phyloP scores from a whole-genome alignment of 1,140 invertebrate genomes.

The Psilanteris sp. region DNA sequence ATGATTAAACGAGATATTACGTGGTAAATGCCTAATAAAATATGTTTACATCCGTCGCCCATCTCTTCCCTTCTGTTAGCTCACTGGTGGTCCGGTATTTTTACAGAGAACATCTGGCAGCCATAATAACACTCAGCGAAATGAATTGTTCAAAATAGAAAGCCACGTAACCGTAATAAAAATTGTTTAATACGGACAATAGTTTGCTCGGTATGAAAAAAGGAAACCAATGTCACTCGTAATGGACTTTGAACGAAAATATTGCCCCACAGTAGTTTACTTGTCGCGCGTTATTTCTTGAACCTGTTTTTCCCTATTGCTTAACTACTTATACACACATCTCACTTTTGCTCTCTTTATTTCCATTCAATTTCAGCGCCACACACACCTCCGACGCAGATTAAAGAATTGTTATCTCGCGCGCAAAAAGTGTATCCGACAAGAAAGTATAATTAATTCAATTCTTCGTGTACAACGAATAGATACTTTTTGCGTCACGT shows the following conservation, averaged over 20 bases:
- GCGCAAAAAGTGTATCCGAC: slow-evolving; percentile 21
- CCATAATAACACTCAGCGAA: slow-evolving; percentile 54
- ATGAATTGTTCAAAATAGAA: slow-evolving; percentile 55
- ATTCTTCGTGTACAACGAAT: slow-evolving; percentile 24
- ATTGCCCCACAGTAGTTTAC: slow-evolving; percentile 19
- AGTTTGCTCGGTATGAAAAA: slow-evolving; percentile 26
- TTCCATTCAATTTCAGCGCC: slow-evolving; percentile 8
- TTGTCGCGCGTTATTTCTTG: slow-evolving; percentile 25
- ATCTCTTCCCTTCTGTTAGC: not conserved
- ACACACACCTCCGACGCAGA: slow-evolving; percentile 4
- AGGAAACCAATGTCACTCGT: slow-evolving; percentile 24
- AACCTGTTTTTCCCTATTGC: slow-evolving; percentile 30
- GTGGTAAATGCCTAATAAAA: slow-evolving; percentile 35
- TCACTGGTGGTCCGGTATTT: slow-evolving; percentile 57
- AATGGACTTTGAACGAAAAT: slow-evolving; percentile 34
- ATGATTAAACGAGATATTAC: slow-evolving; percentile 44
- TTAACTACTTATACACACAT: not conserved
- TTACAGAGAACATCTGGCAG: slow-evolving; percentile 51
- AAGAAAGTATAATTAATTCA: slow-evolving; percentile 45
- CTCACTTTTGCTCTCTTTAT: not conserved
- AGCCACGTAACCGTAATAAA: slow-evolving; percentile 47
- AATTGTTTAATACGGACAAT: slow-evolving; percentile 49
- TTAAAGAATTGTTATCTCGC: slow-evolving; percentile 14
- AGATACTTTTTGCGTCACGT: slow-evolving; percentile 13
- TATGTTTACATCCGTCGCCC: slow-evolving; percentile 12